These are phyloP conservation scores for Azorinus chamasolen DNA, from an alignment of 2,888 invertebrate species.

Conservation along the genomic window DNA sequence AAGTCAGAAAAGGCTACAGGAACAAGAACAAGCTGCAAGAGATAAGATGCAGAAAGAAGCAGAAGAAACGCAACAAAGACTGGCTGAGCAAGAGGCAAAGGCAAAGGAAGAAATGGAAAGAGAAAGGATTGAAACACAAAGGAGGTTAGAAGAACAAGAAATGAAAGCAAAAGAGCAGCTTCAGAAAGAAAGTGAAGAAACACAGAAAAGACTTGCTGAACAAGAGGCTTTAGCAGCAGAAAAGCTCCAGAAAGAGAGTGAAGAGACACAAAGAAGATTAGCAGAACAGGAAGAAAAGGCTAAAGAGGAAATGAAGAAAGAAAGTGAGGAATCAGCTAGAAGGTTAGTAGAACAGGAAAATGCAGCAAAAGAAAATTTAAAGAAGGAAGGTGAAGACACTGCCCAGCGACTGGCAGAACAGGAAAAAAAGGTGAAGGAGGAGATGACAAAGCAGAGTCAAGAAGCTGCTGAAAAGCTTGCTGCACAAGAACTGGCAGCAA, in stretches of 20 bases:
- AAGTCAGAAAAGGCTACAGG: conserved; percentile 44
- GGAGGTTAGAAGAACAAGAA: conserved; percentile 47
- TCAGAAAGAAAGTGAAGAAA: conserved; percentile 46
- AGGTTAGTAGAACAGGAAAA: conserved; percentile 53
- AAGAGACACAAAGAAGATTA: conserved; percentile 38
- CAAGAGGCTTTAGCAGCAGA: conserved; percentile 49
- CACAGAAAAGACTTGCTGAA: conserved; percentile 54
- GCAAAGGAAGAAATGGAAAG: conserved; percentile 22
- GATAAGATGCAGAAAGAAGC: conserved; percentile 54
- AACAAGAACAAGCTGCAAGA: conserved; percentile 53
- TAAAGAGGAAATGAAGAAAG: conserved; percentile 52
- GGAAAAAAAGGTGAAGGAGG: conserved; percentile 57
- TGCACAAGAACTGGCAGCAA: conserved; percentile 48
- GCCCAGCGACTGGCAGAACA: conserved; percentile 50
- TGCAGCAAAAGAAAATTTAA: conserved; percentile 47
- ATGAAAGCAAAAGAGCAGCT: conserved; percentile 48
- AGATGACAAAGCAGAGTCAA: conserved; percentile 57
- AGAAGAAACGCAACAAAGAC: conserved; percentile 40
- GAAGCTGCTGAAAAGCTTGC: conserved; percentile 48
- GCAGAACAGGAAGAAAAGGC: conserved; percentile 53
- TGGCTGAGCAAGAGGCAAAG: conserved; percentile 31
- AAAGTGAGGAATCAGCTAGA: conserved; percentile 56
- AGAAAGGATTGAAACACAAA: conserved; percentile 42
- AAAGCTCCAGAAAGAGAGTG: conserved; percentile 35
- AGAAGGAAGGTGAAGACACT: conserved; percentile 48